Base-by-base conservation (phyloP, 2,797 vertebrate species). In the Sciurus carolinensis region DNA sequence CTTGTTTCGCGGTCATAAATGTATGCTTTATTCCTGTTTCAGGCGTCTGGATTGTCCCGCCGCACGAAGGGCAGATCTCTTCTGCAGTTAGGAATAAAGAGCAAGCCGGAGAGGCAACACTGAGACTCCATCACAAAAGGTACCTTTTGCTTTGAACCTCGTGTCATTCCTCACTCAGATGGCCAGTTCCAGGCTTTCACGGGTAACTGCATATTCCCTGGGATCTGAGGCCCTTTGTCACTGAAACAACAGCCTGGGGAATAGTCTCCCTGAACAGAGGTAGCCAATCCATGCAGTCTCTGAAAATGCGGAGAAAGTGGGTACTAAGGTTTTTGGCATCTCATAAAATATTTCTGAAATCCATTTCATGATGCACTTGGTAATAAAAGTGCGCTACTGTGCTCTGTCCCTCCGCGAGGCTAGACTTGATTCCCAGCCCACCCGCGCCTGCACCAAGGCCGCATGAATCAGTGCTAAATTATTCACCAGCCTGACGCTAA, bases 331-430 rank as follows among this genome's bases (percentile, higher is more conserved):
- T 95, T 62, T 72, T 79, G 95, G 64, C 95, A 90, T 81, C 97
- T 97, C 96, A 94, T 97, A 95, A 97, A 95, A 94, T 94, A 96
- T 89, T 95, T 92, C 95, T 88, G 95, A 96, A 96, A 71, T 73
- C 73, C 83, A 30, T 91, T 96, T 95, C 93, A 77, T 75, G 96
- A 95, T 72, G 30, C 33, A 54, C 94, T 62, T 59, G 85, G 94
- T 95, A 95, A 97, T 97, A 97, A 96, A 97, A 96, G 47, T 85
- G 72, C 54, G 82, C 94, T 85, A 80, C 87, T 59, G 64, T 20
- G 69, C 87, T 93, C 66, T 1, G 72, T 91, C 80, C 72, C 72
- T 96, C 87, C 86, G 77, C 84, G 26, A 95, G 52, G 71, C 73
- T 64, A 75, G 44, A 76, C 87, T 91, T 80, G 87, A 71, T 87